A percentile compares a stretch with the other conserved stretches of the same genome.
phyloP scores from a whole-genome alignment of 2,113 vertebrate species.

The Regulus satrapa region DNA sequence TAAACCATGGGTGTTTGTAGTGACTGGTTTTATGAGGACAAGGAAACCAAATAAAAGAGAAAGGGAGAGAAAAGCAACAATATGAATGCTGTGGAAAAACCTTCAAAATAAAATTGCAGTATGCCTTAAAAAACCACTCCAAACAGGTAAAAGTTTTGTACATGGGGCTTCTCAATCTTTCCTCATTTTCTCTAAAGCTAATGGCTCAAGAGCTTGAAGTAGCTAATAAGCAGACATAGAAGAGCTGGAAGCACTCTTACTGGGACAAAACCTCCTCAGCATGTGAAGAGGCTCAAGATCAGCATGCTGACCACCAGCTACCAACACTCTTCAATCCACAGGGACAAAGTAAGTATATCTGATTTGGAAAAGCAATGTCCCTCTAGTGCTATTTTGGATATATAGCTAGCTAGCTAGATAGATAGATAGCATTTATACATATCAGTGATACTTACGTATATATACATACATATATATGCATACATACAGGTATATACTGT shows the following conservation, averaged over 20 bases:
- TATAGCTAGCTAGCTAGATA: no score
- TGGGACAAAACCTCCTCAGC: not conserved
- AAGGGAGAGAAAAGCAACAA: not conserved
- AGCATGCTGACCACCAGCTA: not conserved
- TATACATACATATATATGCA: no score
- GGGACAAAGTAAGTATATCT: not conserved
- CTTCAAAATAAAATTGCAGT: not conserved
- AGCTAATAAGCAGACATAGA: not conserved
- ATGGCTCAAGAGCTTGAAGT: not conserved
- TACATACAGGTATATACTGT: no score
- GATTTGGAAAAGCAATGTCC: not conserved
- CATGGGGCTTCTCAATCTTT: not conserved
- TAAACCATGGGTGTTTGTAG: not conserved
- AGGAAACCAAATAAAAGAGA: not conserved
- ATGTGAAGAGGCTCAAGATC: not conserved
- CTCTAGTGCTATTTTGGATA: not conserved
- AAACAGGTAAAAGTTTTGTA: not conserved
- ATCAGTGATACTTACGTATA: no score
- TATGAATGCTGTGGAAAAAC: not conserved
- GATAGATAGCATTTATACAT: no score
- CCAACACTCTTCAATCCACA: not conserved
- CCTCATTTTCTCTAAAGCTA: not conserved
- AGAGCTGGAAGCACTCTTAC: not conserved
- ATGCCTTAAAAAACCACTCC: not conserved
- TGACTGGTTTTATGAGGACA: rapidly evolving